These are phyloP conservation scores for Centroberyx gerrardi DNA, from an alignment of 2,797 vertebrate species.

Conservation along the genomic window DNA sequence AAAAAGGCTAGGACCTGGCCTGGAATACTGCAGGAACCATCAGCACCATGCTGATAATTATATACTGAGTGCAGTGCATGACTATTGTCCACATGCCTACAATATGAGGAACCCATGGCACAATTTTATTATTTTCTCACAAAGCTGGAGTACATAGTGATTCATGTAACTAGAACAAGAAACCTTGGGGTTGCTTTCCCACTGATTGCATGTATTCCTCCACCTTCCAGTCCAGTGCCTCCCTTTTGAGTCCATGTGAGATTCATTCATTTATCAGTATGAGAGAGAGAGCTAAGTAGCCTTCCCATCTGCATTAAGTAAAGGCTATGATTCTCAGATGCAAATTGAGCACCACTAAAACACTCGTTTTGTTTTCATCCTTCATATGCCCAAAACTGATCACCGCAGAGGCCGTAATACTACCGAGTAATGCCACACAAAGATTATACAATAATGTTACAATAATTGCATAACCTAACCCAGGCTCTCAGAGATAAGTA, in stretches of 20 bases:
- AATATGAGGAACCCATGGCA: too few relatives aligned
- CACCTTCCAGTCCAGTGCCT: background rate
- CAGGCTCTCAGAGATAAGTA: slow-evolving; percentile 58
- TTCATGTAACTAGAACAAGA: background rate
- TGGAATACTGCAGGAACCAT: too few relatives aligned
- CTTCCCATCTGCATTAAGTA: background rate
- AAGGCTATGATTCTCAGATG: slow-evolving; percentile 4
- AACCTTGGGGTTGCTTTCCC: background rate
- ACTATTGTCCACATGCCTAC: too few relatives aligned
- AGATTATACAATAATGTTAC: slow-evolving; percentile 61
- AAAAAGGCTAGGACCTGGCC: too few relatives aligned
- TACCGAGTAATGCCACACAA: slow-evolving; percentile 42
- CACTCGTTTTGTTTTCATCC: background rate
- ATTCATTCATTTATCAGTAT: background rate
- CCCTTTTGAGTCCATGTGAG: background rate
- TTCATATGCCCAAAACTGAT: slow-evolving; percentile 21
- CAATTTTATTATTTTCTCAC: too few relatives aligned
- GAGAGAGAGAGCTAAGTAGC: slow-evolving; percentile 1
- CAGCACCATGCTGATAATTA: too few relatives aligned
- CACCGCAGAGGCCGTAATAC: slow-evolving; percentile 29
- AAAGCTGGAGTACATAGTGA: too few relatives aligned
- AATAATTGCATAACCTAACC: slow-evolving; percentile 69
- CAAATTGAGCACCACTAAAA: slow-evolving; percentile 11
- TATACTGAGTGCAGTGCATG: too few relatives aligned
- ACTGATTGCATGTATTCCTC: background rate